These are phyloP conservation scores for Setophaga coronata DNA, from an alignment of 2,113 vertebrate genomes.

Conservation along the genomic window DNA sequence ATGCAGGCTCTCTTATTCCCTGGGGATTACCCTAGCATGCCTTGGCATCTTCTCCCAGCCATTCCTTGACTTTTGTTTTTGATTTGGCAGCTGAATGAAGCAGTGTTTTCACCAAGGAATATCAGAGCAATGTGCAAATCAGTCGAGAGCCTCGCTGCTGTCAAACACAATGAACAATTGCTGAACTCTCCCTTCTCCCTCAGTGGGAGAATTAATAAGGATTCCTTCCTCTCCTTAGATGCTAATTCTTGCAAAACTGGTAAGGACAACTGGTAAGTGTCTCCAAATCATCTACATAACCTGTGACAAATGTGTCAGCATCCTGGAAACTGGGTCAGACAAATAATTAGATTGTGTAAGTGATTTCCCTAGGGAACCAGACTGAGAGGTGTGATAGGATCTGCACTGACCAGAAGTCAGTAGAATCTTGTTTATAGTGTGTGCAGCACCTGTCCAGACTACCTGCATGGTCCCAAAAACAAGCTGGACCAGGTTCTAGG, in stretches of 20 bases:
- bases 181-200: background rate
- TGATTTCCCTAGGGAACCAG: conserved; percentile 56
- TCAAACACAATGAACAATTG: background rate
- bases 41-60: background rate
- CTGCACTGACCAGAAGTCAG: conserved; percentile 22
- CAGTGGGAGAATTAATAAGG: background rate
- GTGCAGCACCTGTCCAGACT: background rate
- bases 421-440: background rate
- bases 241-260: conserved; percentile 9
- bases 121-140: background rate
- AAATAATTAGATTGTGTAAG: conserved; percentile 26
- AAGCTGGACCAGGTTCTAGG: background rate
- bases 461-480: background rate
- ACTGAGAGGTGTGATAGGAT: conserved; percentile 3
- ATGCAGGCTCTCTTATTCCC: background rate
- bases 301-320: conserved; percentile 37
- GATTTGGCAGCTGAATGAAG: background rate
- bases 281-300: background rate
- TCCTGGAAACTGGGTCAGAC: conserved; percentile 53
- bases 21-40: background rate
- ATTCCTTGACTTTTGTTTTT: background rate
- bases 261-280: background rate
- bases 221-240: background rate
- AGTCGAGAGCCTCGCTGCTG: background rate
- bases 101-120: background rate